Conservation (phyloP, 2,888 invertebrate species). For the Ecdyonurus torrentis region DNA sequence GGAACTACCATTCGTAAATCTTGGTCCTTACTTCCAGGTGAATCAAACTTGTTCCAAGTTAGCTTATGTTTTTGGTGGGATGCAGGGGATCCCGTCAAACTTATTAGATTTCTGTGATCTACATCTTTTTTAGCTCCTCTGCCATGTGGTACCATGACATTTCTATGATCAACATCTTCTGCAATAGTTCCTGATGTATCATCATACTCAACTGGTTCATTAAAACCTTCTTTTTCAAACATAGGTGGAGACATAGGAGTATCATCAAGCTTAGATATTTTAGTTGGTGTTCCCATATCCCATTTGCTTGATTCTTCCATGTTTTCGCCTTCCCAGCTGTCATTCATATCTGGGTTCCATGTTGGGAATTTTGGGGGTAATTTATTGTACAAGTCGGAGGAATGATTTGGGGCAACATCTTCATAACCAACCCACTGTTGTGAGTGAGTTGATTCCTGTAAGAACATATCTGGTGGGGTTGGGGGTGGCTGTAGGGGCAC, state of each 20-base stretch:
- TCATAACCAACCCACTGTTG: conserved; percentile 9
- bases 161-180: conserved; percentile 42
- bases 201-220: conserved; percentile 41
- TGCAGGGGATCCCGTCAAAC: conserved; percentile 57
- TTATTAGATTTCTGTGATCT: conserved; percentile 70
- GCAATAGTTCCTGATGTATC: conserved; percentile 25
- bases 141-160: conserved; percentile 34
- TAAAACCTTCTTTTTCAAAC: conserved; percentile 41
- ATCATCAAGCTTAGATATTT: conserved; percentile 24
- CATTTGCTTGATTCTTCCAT: not conserved
- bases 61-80: not conserved
- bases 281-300: conserved; percentile 18
- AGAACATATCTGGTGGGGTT: conserved; percentile 13
- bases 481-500: conserved; percentile 14
- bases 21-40: not conserved
- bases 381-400: conserved; percentile 13
- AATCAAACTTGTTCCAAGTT: not conserved
- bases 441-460: conserved; percentile 6
- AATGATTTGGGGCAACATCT: conserved; percentile 5
- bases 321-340: not conserved
- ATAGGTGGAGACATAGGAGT: conserved; percentile 50
- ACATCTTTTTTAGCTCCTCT: conserved; percentile 34
- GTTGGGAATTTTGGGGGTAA: conserved; percentile 30
- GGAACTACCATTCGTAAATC: conserved; percentile 6
- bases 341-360: conserved; percentile 22